A percentile compares a stretch with the other conserved stretches of the same genome.
Conservation (phyloP, 2,888 invertebrate species). For the Idaea aversata region DNA sequence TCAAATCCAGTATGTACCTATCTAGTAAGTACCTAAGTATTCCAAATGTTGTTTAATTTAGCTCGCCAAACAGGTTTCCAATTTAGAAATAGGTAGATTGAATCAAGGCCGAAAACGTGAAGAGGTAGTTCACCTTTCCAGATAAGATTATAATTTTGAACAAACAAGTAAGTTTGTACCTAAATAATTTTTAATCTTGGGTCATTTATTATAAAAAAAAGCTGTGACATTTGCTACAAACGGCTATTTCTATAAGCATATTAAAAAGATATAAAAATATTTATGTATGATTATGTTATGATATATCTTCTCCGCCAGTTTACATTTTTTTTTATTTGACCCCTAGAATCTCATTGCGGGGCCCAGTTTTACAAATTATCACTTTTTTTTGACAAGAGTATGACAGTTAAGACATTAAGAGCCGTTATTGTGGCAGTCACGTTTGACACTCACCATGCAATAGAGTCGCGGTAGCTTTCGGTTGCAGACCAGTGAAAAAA, state of each 20-base stretch:
- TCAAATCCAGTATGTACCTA: not conserved
- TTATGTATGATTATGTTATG: too few species aligned
- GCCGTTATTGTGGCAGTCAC: too few species aligned
- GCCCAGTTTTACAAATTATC: too few species aligned
- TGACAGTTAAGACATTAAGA: too few species aligned
- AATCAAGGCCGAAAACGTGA: conserved; percentile 20
- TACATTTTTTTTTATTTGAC: too few species aligned
- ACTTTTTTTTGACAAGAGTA: too few species aligned
- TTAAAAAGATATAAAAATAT: not conserved
- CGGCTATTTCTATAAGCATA: not conserved
- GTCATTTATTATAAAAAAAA: not conserved
- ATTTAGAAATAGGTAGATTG: conserved; percentile 2
- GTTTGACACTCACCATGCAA: too few species aligned
- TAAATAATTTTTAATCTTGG: not conserved
- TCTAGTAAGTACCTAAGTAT: not conserved
- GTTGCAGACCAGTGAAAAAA: too few species aligned
- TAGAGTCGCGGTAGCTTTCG: too few species aligned
- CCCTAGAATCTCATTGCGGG: too few species aligned
- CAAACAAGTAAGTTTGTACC: not conserved
- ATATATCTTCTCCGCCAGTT: too few species aligned
- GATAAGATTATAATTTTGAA: conserved; percentile 20
- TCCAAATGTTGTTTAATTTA: not conserved
- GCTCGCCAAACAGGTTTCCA: not conserved
- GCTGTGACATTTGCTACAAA: not conserved
- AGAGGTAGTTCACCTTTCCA: conserved; percentile 27